Evolutionary conservation across 2,888 invertebrate species (phyloP), one percentile per base, ranked within the genome.

Genomic region (Ophraella communa): DNA sequence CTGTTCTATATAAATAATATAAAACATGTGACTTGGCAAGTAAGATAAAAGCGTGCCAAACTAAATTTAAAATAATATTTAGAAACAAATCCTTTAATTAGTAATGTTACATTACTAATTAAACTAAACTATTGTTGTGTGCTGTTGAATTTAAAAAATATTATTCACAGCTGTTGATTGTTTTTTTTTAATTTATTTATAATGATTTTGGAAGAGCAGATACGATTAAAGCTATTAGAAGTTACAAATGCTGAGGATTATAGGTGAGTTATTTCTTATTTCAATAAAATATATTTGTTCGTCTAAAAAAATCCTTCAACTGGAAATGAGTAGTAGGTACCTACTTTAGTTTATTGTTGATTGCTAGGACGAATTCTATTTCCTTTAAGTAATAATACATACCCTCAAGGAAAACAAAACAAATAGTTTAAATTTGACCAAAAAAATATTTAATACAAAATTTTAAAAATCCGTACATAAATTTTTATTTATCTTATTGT

Each of bases 221-320:
- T 70, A 18, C 65, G 51, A 11, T 51, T 66, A n/a, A 70, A 70
- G 44, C 24, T 67, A 39, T 27, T 70, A 14, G 66, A 70, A 51
- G 65, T 70, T 7, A 70, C 64, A 59, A 68, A 70, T 68, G 70
- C 66, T 30, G 65, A 64, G 27, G 70, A 70, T 27, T 70, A 70
- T 33, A 62, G 70, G 70, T 65, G 42, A 53, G 47, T 52, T 10
- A 8, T 14, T 27, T 23, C n/a, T 20, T 39, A 35, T 56, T 47
- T 11, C 35, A 2, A 35, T 51, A n/a, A n/a, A n/a, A n/a, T n/a
- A n/a, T n/a, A n/a, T n/a, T n/a, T n/a, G n/a, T n/a, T n/a, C n/a
- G n/a, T n/a, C n/a, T n/a, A n/a, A n/a, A n/a, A n/a, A n/a, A n/a
- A n/a, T n/a, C n/a, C n/a, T n/a, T n/a, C n/a, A n/a, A n/a, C n/a